These are phyloP conservation scores for Coleophora flavipennella DNA, from an alignment of 2,888 invertebrate species.

Conservation along the genomic window DNA sequence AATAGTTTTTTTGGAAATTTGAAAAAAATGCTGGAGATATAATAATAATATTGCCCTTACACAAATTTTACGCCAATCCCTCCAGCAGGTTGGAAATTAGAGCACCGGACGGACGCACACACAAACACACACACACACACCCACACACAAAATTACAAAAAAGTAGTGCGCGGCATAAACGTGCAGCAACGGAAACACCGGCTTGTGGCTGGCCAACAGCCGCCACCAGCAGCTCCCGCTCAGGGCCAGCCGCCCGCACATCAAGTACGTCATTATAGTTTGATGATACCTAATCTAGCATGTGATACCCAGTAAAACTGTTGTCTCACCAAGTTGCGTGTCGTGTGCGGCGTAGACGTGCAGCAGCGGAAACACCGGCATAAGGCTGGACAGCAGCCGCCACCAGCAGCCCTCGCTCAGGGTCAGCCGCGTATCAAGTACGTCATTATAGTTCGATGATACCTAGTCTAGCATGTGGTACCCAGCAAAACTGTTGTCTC, in stretches of 20 bases:
- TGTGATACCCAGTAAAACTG: too few species aligned
- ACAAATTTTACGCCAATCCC: too few species aligned
- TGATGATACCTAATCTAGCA: too few species aligned
- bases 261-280: constrained; percentile 59
- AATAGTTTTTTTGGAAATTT: too few species aligned
- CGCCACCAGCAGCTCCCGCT: constrained; percentile 75
- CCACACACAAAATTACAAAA: too few species aligned
- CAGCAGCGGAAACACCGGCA: constrained; percentile 74
- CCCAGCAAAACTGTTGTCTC: too few species aligned
- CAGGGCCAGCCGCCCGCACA: constrained; percentile 76
- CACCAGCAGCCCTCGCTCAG: constrained; percentile 76
- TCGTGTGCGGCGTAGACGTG: constrained; percentile 72
- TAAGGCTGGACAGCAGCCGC: constrained; percentile 69
- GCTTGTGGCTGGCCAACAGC: constrained; percentile 71
- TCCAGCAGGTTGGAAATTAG: too few species aligned
- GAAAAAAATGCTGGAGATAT: too few species aligned
- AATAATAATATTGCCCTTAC: too few species aligned
- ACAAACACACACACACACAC: too few species aligned
- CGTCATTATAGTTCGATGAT: constrained; percentile 60
- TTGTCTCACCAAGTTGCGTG: constrained; percentile 42
- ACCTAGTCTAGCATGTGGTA: background rate
- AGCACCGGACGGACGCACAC: too few species aligned
- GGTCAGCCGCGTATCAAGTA: constrained; percentile 75
- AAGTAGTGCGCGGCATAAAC: constrained; percentile 70
- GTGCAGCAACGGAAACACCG: constrained; percentile 74